Evolutionary conservation across 2,888 invertebrate genomes (phyloP), one percentile per base, ranked within the genome.

Genomic region (Synanthedon tipuliformis): DNA sequence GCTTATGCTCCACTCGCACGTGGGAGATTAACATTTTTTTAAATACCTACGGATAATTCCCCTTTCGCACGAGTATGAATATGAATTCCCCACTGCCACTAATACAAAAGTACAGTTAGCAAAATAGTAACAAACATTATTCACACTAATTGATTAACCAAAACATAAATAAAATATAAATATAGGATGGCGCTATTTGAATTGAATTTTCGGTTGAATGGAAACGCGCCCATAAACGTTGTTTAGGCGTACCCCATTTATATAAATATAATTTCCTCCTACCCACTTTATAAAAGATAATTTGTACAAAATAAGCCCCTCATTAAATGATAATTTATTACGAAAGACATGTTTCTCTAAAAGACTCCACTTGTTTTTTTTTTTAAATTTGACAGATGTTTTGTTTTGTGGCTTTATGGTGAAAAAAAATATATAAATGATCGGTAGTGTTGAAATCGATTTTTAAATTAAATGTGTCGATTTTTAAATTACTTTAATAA

Each of bases 321-420:
- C 71, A 79, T 81, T 78, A 75, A 75, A 77, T 69, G 71, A 69
- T 75, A 78, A 79, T 78, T 77, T 77, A 75, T 74, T 71, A 63
- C 61, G 64, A 74, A 71, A 55, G 52, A 56, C 56, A 55, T 51
- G 58, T 59, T 56, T 53, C 56, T 64, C 63, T 49, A 48, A 34
- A 18, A n/a, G 27, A 16, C 52, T 58, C 63, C 62, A 64, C 65
- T 61, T 10, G 34, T 8, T 63, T 57, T 59, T 54, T 52, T 50
- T 55, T 57, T 54, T 63, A 61, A 18, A 62, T 66, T 65, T 69
- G 72, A 75, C 78, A 78, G 77, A 69, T 79, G 78, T 61, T 68
- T 62, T 56, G 54, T 50, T 15, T 4, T 45, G 45, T 3, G 45
- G 45, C 15, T 8, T 49, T 49, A 11, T 23, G 16, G 45, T 13